Evolutionary conservation across 30 jellyfish, hydroid and myxozoan genomes (phyloP).

Genomic region (Hydra vulgaris): DNA sequence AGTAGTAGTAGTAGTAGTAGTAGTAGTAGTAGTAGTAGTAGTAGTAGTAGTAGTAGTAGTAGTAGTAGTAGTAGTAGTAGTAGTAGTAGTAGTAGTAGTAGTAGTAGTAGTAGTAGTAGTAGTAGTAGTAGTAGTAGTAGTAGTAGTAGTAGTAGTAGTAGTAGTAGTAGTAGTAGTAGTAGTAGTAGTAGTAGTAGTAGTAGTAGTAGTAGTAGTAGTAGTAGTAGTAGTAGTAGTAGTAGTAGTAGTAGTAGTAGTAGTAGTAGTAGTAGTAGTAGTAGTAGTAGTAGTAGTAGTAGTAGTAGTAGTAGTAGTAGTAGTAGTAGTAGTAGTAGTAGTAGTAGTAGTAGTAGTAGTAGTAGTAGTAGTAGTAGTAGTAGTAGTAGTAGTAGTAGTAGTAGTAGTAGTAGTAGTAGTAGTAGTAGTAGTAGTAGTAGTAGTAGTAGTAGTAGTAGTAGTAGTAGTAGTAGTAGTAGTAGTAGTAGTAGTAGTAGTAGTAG

Average conservation of each 20-base stretch:
- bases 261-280: background rate
- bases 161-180: constrained; percentile 6
- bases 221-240: background rate
- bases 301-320: background rate
- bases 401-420: background rate
- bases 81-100: constrained; percentile 5
- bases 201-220: constrained; percentile 4
- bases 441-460: background rate
- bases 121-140: constrained; percentile 5
- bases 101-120: constrained; percentile 7
- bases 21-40: constrained; percentile 5
- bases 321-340: background rate
- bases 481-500: background rate
- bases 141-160: constrained; percentile 5
- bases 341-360: background rate
- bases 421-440: background rate
- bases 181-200: constrained; percentile 5
- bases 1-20: constrained; percentile 7
- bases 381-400: background rate
- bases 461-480: background rate
- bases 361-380: background rate
- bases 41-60: constrained; percentile 7
- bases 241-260: background rate
- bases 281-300: background rate
- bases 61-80: constrained; percentile 7